These are phyloP conservation scores for Gallinago media DNA, from an alignment of 2,113 vertebrate genomes.

Conservation along the genomic window DNA sequence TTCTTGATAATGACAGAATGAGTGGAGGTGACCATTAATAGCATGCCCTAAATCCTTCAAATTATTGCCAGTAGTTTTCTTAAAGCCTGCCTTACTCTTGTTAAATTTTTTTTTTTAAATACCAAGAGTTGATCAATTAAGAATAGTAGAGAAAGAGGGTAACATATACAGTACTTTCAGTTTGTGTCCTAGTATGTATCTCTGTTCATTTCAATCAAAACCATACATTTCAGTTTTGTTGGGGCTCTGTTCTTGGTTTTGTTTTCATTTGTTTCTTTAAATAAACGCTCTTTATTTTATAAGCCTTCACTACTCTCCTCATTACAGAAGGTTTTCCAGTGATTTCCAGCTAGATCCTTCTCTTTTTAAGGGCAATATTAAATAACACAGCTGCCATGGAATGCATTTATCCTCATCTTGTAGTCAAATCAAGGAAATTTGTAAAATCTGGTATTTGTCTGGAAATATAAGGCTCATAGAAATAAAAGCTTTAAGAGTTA, in stretches of 20 bases:
- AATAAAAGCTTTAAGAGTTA: neutral
- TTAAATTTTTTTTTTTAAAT: neutral
- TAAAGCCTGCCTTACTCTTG: neutral
- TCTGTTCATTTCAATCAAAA: neutral
- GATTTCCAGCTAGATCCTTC: neutral
- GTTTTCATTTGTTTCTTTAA: neutral
- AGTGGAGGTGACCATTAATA: neutral
- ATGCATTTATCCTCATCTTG: conserved; percentile 3
- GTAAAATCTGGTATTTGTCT: neutral
- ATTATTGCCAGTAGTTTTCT: neutral
- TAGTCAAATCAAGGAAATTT: neutral
- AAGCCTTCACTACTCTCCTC: neutral
- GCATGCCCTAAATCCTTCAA: neutral
- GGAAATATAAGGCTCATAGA: neutral
- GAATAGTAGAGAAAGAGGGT: neutral
- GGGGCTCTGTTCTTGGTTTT: neutral
- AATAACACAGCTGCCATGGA: neutral
- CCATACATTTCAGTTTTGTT: neutral
- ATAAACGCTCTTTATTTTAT: neutral
- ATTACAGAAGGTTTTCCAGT: neutral
- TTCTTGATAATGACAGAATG: neutral
- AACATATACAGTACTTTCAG: neutral
- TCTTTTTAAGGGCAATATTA: neutral
- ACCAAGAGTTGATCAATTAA: neutral
- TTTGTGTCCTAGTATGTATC: neutral